A percentile compares a stretch with the other conserved stretches of the same genome.
These are phyloP conservation scores for Brachirus orientalis DNA, from an alignment of 2,113 vertebrate species.

Conservation along the genomic window DNA sequence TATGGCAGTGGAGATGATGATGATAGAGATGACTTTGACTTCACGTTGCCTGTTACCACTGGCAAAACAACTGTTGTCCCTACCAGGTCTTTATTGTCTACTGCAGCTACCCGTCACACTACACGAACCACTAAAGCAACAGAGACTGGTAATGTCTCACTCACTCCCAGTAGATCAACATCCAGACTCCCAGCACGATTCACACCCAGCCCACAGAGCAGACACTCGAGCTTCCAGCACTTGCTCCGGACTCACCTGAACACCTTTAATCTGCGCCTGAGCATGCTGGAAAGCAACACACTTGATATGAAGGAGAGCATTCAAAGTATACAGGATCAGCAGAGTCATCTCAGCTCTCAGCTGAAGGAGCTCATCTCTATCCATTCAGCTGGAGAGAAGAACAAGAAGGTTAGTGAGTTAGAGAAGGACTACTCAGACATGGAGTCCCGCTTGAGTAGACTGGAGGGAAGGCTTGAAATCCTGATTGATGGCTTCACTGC, in stretches of 20 bases:
- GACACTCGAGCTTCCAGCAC: slow-evolving; percentile 66
- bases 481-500: slow-evolving; percentile 81
- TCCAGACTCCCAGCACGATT: slow-evolving; percentile 57
- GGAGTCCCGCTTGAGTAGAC: slow-evolving; percentile 64
- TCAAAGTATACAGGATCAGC: slow-evolving; percentile 56
- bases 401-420: slow-evolving; percentile 52
- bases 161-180: slow-evolving; percentile 24
- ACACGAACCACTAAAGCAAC: slow-evolving; percentile 4
- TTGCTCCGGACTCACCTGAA: slow-evolving; percentile 73
- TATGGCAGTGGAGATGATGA: slow-evolving; percentile 61
- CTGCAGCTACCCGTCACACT: slow-evolving; percentile 13
- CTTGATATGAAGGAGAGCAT: slow-evolving; percentile 77
- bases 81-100: slow-evolving; percentile 42
- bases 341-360: slow-evolving; percentile 61
- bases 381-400: slow-evolving; percentile 47
- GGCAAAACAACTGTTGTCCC: slow-evolving; percentile 21
- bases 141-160: neutral
- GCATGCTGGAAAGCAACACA: slow-evolving; percentile 79
- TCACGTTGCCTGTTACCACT: slow-evolving; percentile 3
- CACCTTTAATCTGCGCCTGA: slow-evolving; percentile 75
- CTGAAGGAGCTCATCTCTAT: slow-evolving; percentile 57
- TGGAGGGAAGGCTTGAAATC: slow-evolving; percentile 78
- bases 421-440: slow-evolving; percentile 70
- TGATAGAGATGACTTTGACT: neutral
- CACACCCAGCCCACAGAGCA: slow-evolving; percentile 60